Base-by-base conservation (phyloP, 1,140 invertebrate genomes). In the Aphelenchoides avenae region DNA sequence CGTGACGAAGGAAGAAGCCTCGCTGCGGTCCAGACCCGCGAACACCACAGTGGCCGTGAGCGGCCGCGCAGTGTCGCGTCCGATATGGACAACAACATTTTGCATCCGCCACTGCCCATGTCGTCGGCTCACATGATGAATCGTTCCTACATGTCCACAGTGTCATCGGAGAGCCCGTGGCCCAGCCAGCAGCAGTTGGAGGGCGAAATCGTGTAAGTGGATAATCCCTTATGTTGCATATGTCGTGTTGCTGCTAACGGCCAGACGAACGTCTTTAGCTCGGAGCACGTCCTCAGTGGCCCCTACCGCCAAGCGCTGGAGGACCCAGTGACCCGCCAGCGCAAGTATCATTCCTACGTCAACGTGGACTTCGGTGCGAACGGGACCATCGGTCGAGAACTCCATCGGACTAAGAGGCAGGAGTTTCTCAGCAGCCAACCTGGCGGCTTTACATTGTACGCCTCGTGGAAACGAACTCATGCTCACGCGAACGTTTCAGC, bases 351-450 rank as follows among this genome's bases (percentile, higher is more conserved):
- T 31, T 58, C 55, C 29, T 71, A 70, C 37, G 66, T 71, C 11
- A 70, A 68, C 48, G 61, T 70, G 24, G 66, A 70, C n/a, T 63
- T 65, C 3, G 22, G n/a, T n/a, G n/a, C n/a, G n/a, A n/a, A 9
- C 11, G 39, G 18, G 53, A 26, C 51, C 13, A 40, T 5, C 2
- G 3, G 22, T 24, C 41, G 42, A 6, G 3, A 13, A 48, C 22
- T 13, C 47, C 57, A 52, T 15, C 58, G 53, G 31, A 64, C 59
- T 2, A 36, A 63, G 34, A 57, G 57, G 18, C 4, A 53, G 33
- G 57, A 60, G 33, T 60, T 60, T 37, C 31, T 60, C 13, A 61
- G 41, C 37, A 40, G 55, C 15, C 43, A 46, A n/a, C 57, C 57
- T 18, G 57, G 58, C 22, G 57, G 43, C 5, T 60, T 60, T 31